Percentiles rank a stretch among this genome's conserved stretches.
These are phyloP conservation scores for Drosophila watanabei DNA, from an alignment of 1,140 invertebrate species.

Conservation along the genomic window DNA sequence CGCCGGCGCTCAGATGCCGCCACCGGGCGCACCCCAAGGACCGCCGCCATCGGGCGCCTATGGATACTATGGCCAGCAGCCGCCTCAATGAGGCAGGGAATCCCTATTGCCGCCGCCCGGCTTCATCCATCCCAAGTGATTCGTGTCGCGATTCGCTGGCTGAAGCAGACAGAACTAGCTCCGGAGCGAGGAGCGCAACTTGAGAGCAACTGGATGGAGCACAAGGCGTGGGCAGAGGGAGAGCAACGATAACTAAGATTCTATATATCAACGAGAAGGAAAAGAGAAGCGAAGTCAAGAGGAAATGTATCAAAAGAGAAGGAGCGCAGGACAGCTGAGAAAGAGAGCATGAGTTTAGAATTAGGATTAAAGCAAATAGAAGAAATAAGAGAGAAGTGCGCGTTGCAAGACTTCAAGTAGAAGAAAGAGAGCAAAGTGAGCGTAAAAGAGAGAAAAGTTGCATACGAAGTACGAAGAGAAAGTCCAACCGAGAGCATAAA, in stretches of 20 bases:
- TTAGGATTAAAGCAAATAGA: slow-evolving; percentile 3
- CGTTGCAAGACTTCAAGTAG: slow-evolving; percentile 1
- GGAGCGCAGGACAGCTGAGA: background rate
- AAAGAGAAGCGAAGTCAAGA: background rate
- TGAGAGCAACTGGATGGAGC: background rate
- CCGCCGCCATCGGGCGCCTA: slow-evolving; percentile 85
- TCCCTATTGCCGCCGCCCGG: slow-evolving; percentile 14
- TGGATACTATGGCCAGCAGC: slow-evolving; percentile 80
- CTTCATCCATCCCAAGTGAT: slow-evolving; percentile 34
- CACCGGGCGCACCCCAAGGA: slow-evolving; percentile 82
- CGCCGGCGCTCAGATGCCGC: slow-evolving; percentile 80
- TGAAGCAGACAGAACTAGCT: slow-evolving; percentile 17
- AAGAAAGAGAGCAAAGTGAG: no score
- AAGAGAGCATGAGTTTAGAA: background rate
- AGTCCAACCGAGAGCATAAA: background rate
- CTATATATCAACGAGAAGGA: background rate
- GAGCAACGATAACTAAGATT: background rate
- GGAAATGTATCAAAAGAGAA: background rate
- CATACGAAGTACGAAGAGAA: background rate
- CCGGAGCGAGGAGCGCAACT: background rate
- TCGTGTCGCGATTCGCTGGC: slow-evolving; percentile 11
- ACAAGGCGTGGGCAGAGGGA: background rate
- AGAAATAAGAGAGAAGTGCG: background rate
- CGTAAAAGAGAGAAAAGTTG: background rate
- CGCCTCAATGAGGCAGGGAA: slow-evolving; percentile 70